Conservation (phyloP, 1,140 invertebrate species). For the Drosophila ercepeae region DNA sequence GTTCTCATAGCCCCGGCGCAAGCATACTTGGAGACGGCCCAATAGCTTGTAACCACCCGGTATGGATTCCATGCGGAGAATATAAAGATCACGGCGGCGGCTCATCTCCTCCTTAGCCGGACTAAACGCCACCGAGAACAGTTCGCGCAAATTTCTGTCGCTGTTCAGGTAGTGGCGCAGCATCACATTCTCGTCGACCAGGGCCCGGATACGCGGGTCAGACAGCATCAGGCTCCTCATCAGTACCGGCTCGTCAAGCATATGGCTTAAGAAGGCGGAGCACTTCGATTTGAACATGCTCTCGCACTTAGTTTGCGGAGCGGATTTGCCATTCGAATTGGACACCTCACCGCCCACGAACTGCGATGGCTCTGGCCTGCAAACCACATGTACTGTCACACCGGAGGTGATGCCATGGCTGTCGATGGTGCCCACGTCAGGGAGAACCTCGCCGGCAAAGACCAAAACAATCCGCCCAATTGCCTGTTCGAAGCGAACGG, state of each 20-base stretch:
- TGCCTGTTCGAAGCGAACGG: constrained; percentile 52
- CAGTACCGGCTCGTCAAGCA: constrained; percentile 20
- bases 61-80: constrained; percentile 51
- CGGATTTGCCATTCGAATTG: neutral
- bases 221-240: constrained; percentile 32
- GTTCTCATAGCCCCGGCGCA: constrained; percentile 47
- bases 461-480: constrained; percentile 49
- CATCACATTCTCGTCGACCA: constrained; percentile 33
- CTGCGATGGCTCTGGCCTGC: constrained; percentile 6
- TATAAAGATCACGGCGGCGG: constrained; percentile 45
- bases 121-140: constrained; percentile 29
- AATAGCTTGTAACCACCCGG: constrained; percentile 38
- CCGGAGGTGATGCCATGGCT: constrained; percentile 57
- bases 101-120: constrained; percentile 52
- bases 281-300: neutral
- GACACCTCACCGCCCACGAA: neutral
- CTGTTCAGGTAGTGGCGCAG: constrained; percentile 53
- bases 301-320: neutral
- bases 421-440: constrained; percentile 59
- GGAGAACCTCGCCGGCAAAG: constrained; percentile 51
- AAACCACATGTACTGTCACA: constrained; percentile 58
- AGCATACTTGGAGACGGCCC: neutral
- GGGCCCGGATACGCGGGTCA: constrained; percentile 22
- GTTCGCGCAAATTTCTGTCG: constrained; percentile 52
- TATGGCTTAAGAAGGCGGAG: neutral